These are phyloP conservation scores for Melolontha melolontha DNA, from an alignment of 2,888 invertebrate genomes.

Conservation along the genomic window DNA sequence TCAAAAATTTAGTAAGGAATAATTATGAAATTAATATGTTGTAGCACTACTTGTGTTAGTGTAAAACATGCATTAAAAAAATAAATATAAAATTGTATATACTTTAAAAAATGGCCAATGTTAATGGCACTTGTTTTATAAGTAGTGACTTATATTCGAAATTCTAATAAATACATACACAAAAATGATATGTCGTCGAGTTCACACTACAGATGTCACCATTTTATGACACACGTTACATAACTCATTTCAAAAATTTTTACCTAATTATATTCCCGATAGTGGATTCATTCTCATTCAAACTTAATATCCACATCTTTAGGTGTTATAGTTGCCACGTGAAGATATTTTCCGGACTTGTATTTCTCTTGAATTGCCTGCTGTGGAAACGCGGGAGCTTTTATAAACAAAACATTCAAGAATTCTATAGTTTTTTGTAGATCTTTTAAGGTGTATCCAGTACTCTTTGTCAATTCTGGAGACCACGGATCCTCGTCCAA, in stretches of 20 bases:
- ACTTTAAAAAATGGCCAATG: constrained; percentile 32
- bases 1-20: constrained; percentile 9
- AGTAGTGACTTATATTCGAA: constrained; percentile 11
- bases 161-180: constrained; percentile 24
- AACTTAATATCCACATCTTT: constrained; percentile 38
- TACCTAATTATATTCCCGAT: not conserved
- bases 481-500: constrained; percentile 76
- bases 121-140: constrained; percentile 27
- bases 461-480: constrained; percentile 71
- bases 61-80: constrained; percentile 22
- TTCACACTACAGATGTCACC: not conserved
- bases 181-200: constrained; percentile 24
- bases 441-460: constrained; percentile 77
- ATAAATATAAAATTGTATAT: constrained; percentile 38
- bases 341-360: constrained; percentile 75
- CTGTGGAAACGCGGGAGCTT: constrained; percentile 77
- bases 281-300: constrained; percentile 16
- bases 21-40: constrained; percentile 1
- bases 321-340: constrained; percentile 54
- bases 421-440: constrained; percentile 76
- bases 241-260: not conserved
- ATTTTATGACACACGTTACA: not conserved
- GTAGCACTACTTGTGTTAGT: not conserved
- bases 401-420: constrained; percentile 77
- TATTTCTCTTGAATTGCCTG: constrained; percentile 93